phyloP scores from a whole-genome alignment of 2,888 invertebrate genomes.

The Melikaiella ostensackeni region DNA sequence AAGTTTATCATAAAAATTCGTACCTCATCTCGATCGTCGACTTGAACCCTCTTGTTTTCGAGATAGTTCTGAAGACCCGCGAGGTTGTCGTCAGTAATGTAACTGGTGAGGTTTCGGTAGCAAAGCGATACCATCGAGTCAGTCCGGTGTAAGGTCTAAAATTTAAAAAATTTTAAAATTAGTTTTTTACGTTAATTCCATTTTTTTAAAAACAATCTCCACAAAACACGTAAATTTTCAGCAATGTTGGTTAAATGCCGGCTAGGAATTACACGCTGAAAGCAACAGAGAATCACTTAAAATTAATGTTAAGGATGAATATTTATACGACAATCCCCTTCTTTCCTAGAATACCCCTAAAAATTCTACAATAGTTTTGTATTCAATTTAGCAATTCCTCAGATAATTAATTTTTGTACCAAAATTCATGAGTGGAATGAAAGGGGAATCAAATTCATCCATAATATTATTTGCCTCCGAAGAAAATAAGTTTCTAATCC shows the following conservation, averaged over 20 bases:
- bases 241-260: not conserved
- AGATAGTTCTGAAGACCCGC: slow-evolving; percentile 89
- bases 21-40: slow-evolving; percentile 94
- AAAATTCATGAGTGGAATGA: not conserved
- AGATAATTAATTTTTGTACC: not conserved
- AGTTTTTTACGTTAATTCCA: not conserved
- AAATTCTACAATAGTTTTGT: not conserved
- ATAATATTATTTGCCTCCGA: not conserved
- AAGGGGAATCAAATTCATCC: not conserved
- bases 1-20: not conserved
- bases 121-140: slow-evolving; percentile 95
- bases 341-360: not conserved
- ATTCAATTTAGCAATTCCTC: not conserved
- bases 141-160: slow-evolving; percentile 90
- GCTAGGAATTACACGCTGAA: not conserved
- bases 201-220: not conserved
- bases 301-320: not conserved
- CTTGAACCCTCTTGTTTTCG: slow-evolving; percentile 88
- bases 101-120: slow-evolving; percentile 88
- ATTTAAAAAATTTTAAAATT: slow-evolving; percentile 53
- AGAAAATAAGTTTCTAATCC: not conserved
- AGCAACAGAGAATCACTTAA: not conserved
- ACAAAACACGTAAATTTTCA: not conserved
- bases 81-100: slow-evolving; percentile 89
- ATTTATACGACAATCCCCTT: not conserved